Evolutionary conservation across 2,888 invertebrate species (phyloP), one percentile per base, ranked within the genome.

Genomic region (Schizaphis graminum): DNA sequence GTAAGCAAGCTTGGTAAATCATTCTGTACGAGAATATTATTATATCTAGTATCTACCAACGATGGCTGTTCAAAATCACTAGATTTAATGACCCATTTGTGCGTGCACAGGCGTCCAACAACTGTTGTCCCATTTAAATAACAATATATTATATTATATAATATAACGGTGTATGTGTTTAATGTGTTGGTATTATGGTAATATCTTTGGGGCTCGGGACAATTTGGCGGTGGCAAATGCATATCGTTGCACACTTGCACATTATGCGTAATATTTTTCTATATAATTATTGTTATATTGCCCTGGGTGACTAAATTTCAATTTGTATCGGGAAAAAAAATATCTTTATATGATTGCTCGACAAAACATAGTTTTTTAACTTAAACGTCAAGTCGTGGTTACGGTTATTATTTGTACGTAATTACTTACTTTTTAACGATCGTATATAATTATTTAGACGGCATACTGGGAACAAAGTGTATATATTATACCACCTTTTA

Each of bases 161-260:
- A 44, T 44, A 67, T n/a, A 16, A 77, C 35, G 77, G 35, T 77
- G 35, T 77, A 35, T 35, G 21, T 77, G 16, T 77, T 41, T 77
- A 77, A 77, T 77, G 77, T 41, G 35, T 77, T 77, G 77, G 35
- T 35, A 35, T 35, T 77, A 77, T 77, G 35, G 21, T 77, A 77
- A 67, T 67, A 67, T 67, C 67, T 53, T n/a, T 49, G n/a, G 35
- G 53, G 88, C 88, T 88, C 53, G 88, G 53, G 88, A 88, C 53
- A 21, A 35, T 77, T 77, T 77, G 21, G 35, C 35, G 77, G 77
- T 77, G 35, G 35, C 77, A 21, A 77, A 77, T 77, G 21, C 35
- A 77, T 35, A 35, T 77, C 77, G 35, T 35, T 35, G 77, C 35
- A 77, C 77, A 35, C 35, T 77, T 77, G 77, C 77, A 77, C 77